Conservation (phyloP, 2,797 vertebrate genomes). For the Squalus acanthias region DNA sequence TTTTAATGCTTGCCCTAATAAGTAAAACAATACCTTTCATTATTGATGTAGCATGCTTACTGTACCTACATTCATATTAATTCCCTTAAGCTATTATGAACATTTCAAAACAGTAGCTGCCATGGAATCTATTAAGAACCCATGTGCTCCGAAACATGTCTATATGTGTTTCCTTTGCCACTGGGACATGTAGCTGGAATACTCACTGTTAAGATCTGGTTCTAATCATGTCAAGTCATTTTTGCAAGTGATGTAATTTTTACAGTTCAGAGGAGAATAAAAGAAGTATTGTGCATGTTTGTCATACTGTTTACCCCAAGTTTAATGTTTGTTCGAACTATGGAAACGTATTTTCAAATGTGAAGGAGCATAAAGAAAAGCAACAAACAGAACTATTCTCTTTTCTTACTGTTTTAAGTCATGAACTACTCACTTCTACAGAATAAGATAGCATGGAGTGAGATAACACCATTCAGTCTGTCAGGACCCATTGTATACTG, state of each 20-base stretch:
- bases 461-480: neutral
- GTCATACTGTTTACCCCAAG: neutral
- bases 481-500: neutral
- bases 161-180: conserved; percentile 18
- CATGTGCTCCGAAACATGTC: conserved; percentile 7
- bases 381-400: neutral
- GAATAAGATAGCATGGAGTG: neutral
- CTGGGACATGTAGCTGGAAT: neutral
- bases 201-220: neutral
- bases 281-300: neutral
- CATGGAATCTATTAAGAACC: neutral
- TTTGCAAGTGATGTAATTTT: conserved; percentile 17
- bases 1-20: neutral
- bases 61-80: neutral
- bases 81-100: neutral
- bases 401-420: neutral
- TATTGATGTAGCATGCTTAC: neutral
- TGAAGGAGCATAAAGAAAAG: neutral
- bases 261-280: conserved; percentile 30
- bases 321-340: neutral
- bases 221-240: conserved; percentile 4
- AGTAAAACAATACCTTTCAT: neutral
- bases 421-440: neutral
- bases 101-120: conserved; percentile 28
- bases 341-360: neutral